A percentile compares a stretch with the other conserved stretches of the same genome.
Evolutionary conservation across 2,113 vertebrate species (phyloP).

Genomic region (Electrona antarctica): DNA sequence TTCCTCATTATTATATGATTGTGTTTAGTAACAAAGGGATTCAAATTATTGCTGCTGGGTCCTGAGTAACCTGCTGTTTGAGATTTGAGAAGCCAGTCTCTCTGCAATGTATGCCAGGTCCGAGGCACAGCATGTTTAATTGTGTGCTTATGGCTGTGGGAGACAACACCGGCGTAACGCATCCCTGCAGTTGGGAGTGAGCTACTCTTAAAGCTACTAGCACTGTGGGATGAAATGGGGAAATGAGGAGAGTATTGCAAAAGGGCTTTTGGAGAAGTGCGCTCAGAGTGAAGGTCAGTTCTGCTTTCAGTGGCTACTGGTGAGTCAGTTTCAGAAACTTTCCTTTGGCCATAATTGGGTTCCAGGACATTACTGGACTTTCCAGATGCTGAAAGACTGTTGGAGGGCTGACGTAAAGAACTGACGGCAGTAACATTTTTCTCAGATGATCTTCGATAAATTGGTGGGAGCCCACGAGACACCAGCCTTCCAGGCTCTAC

Average conservation of each 20-base stretch:
- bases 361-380: neutral
- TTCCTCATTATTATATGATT: constrained; percentile 13
- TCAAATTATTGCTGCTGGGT: neutral
- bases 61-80: neutral
- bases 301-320: neutral
- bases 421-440: neutral
- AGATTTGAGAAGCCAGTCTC: constrained; percentile 23
- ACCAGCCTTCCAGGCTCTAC: no score
- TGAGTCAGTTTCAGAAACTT: neutral
- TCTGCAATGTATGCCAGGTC: neutral
- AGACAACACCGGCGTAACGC: constrained; percentile 1
- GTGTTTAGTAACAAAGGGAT: constrained; percentile 9
- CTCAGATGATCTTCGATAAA: neutral
- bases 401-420: constrained; percentile 1
- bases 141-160: constrained; percentile 13
- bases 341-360: neutral
- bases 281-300: neutral
- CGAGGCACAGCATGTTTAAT: constrained; percentile 12
- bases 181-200: neutral
- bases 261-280: neutral
- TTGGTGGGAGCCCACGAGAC: neutral
- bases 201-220: constrained; percentile 1
- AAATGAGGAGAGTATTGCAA: constrained; percentile 2
- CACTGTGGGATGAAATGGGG: constrained; percentile 7
- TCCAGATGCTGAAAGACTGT: neutral